A percentile compares a stretch with the other conserved stretches of the same genome.
Conservation (phyloP, 2,113 vertebrate species). For the Poeciliopsis occidentalis region DNA sequence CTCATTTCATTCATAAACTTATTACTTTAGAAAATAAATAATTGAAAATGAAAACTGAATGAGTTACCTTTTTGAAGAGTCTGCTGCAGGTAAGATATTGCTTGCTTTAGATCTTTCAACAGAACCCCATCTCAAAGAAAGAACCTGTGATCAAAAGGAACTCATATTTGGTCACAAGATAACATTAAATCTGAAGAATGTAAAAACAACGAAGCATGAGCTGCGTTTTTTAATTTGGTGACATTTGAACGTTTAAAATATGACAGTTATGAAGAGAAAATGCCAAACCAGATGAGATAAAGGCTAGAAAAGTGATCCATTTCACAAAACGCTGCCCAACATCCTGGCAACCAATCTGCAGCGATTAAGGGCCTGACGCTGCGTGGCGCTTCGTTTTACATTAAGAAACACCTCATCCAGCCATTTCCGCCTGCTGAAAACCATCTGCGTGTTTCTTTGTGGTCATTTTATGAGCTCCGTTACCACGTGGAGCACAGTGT, state of each 20-base stretch:
- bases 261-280: neutral
- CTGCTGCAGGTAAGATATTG: neutral
- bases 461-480: constrained; percentile 52
- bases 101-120: neutral
- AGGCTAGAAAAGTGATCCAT: neutral
- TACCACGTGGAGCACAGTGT: constrained; percentile 49
- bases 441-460: constrained; percentile 54
- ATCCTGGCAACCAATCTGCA: constrained; percentile 10
- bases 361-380: constrained; percentile 3
- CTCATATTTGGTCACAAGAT: neutral
- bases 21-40: too few species aligned
- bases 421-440: constrained; percentile 41
- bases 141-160: neutral
- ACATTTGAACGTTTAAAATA: neutral
- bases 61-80: neutral
- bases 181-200: neutral
- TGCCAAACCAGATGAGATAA: neutral
- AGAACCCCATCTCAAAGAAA: neutral
- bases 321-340: neutral
- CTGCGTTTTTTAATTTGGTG: neutral
- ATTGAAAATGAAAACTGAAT: too few species aligned
- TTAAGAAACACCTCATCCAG: constrained; percentile 36
- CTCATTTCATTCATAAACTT: too few species aligned
- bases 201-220: neutral
- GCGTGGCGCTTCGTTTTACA: constrained; percentile 33